Evolutionary conservation across 2,797 vertebrate genomes (phyloP).

Genomic region (Chaenodraco wilsoni): DNA sequence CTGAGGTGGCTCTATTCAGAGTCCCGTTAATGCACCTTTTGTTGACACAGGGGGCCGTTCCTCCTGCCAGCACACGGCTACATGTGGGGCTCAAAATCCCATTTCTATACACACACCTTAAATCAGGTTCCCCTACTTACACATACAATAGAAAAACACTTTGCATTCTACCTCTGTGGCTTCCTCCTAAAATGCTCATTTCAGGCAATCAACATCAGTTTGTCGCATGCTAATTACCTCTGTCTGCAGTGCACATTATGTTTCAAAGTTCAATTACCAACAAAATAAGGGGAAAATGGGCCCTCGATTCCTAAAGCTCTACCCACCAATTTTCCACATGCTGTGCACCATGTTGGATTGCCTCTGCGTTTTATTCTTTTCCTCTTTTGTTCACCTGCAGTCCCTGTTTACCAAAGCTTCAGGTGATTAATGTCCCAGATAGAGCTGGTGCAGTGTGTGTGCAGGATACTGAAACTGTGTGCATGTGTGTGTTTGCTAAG

Average conservation of each 20-base stretch:
- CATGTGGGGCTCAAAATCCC: conserved; percentile 72
- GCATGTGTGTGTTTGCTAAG: conserved; percentile 83
- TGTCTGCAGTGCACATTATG: conserved; percentile 95
- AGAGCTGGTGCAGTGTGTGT: conserved; percentile 56
- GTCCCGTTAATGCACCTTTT: conserved; percentile 81
- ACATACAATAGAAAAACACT: conserved; percentile 94
- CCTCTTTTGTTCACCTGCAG: conserved; percentile 81
- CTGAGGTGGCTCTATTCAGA: conserved; percentile 75
- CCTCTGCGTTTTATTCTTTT: conserved; percentile 78
- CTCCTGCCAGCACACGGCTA: conserved; percentile 57
- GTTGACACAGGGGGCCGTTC: conserved; percentile 69
- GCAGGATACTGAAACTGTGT: conserved; percentile 32
- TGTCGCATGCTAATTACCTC: conserved; percentile 92
- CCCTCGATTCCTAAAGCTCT: conserved; percentile 86
- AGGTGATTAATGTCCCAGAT: conserved; percentile 91
- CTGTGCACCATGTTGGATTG: conserved; percentile 87
- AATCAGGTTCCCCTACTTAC: conserved; percentile 92
- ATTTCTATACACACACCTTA: conserved; percentile 76
- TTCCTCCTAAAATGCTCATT: conserved; percentile 94
- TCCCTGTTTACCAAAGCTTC: conserved; percentile 92
- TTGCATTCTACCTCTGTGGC: conserved; percentile 86
- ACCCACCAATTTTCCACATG: conserved; percentile 92
- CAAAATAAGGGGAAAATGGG: conserved; percentile 92
- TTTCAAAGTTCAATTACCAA: conserved; percentile 97
- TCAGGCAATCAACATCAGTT: conserved; percentile 96